A percentile compares a stretch with the other conserved stretches of the same genome.
These are phyloP conservation scores for Procambarus virginalis DNA, from an alignment of 1,140 invertebrate species.

Conservation along the genomic window DNA sequence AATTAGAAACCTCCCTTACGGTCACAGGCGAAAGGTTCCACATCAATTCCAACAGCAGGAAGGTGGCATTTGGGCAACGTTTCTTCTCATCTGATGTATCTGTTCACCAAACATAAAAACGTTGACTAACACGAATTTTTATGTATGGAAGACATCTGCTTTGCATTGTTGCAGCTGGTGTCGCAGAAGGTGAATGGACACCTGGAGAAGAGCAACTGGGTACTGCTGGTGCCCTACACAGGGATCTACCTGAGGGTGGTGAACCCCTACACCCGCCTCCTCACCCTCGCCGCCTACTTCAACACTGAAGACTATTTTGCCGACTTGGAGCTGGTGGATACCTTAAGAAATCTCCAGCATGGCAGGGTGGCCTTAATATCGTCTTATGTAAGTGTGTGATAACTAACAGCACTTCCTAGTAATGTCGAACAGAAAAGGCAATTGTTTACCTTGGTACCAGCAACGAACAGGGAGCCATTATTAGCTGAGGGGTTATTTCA, in stretches of 20 bases:
- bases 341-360: not conserved
- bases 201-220: not conserved
- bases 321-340: conserved; percentile 15
- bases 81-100: too few relatives aligned
- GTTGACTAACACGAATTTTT: too few relatives aligned
- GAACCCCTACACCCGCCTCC: conserved; percentile 13
- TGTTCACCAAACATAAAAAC: too few relatives aligned
- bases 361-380: conserved; percentile 21
- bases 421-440: not conserved
- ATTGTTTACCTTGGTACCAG: too few relatives aligned
- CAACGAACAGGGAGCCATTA: too few relatives aligned
- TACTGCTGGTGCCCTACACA: not conserved
- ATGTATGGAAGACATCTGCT: not conserved
- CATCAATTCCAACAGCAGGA: too few relatives aligned
- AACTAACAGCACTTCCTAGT: not conserved
- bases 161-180: not conserved
- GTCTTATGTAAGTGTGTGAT: conserved; percentile 14
- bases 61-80: too few relatives aligned
- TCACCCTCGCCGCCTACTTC: conserved; percentile 13
- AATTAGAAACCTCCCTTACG: too few relatives aligned
- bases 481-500: too few relatives aligned
- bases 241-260: conserved; percentile 12
- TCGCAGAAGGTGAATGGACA: not conserved
- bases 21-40: too few relatives aligned
- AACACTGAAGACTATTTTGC: conserved; percentile 7